Evolutionary conservation across 2,797 vertebrate species (phyloP).

Genomic region (Enteromius argenteus): DNA sequence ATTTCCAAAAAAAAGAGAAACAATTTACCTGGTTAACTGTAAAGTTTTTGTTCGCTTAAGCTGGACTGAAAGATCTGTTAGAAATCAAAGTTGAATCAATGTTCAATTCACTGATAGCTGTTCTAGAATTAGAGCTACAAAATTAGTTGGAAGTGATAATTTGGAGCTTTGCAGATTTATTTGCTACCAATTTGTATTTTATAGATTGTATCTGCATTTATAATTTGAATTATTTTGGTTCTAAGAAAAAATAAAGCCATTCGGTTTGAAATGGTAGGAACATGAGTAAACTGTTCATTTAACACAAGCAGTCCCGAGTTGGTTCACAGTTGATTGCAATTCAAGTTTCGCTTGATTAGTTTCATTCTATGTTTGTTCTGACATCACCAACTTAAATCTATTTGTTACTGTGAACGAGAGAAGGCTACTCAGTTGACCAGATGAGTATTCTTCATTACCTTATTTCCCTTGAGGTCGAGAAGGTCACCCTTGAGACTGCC

Average conservation of each 20-base stretch:
- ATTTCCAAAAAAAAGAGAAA: neutral
- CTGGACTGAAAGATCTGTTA: neutral
- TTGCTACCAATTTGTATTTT: neutral
- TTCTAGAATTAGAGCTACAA: neutral
- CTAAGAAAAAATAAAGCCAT: neutral
- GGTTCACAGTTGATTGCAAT: neutral
- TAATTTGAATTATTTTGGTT: neutral
- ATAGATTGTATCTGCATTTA: neutral
- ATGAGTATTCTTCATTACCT: conserved; percentile 44
- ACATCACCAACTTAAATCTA: neutral
- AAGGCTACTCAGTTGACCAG: neutral
- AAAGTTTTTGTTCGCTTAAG: neutral
- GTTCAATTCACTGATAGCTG: neutral
- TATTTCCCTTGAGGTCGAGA: conserved; percentile 55
- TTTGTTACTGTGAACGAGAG: conserved; percentile 20
- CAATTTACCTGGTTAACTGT: neutral
- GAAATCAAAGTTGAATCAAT: neutral
- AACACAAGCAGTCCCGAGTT: neutral
- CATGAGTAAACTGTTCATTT: neutral
- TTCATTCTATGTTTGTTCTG: neutral
- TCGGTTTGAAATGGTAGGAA: neutral
- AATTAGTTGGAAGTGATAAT: neutral
- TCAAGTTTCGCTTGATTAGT: neutral
- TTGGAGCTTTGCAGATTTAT: neutral
- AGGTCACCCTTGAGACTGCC: conserved; percentile 69